Base-by-base conservation (phyloP, 92 coral and sea anemone genomes). In the Porites rus region DNA sequence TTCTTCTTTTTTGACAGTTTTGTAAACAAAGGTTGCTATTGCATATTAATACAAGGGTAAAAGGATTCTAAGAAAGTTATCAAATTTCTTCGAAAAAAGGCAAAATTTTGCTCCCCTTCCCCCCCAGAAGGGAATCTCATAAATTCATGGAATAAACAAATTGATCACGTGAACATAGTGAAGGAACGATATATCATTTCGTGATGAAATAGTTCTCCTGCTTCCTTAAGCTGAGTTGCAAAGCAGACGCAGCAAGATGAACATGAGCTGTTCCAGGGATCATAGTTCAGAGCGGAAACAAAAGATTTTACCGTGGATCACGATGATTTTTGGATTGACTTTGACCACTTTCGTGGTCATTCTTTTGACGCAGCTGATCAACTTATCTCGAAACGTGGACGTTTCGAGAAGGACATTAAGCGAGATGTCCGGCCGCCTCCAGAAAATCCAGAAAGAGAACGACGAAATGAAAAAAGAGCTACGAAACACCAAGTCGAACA, bases 161-260 rank as follows among this genome's bases (percentile, higher is more conserved):
- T 25, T 12, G 70, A 21, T 83, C 87, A 83, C 87, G 87, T 83
- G 87, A 72, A 21, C 72, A 83, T n/a, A 8, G 38, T 18, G 38
- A 63, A 19, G 24, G 60, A 72, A 38, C n/a, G 62, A 56, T 69
- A 56, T 25, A 62, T 74, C 72, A 73, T 73, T 61, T 64, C 75
- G 58, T 25, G 50, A 50, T 63, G 64, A 24, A 83, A 83, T 60
- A 61, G 38, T 74, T 63, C 24, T 74, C 74, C 24, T 50, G 87
- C 79, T 83, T 83, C 87, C 87, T 83, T 83, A 69, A 81, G 77
- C 53, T 56, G 7, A 83, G 73, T 20, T 38, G 51, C 2, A 50
- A 65, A 53, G 20, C 54, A 16, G 46, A 16, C 22, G 16, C 69
- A 20, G 51, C 50, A 13, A 24, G 62, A 20, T 21, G 63, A 22